These are phyloP conservation scores for Nebria ingens DNA, from an alignment of 1,140 invertebrate genomes.

Conservation along the genomic window DNA sequence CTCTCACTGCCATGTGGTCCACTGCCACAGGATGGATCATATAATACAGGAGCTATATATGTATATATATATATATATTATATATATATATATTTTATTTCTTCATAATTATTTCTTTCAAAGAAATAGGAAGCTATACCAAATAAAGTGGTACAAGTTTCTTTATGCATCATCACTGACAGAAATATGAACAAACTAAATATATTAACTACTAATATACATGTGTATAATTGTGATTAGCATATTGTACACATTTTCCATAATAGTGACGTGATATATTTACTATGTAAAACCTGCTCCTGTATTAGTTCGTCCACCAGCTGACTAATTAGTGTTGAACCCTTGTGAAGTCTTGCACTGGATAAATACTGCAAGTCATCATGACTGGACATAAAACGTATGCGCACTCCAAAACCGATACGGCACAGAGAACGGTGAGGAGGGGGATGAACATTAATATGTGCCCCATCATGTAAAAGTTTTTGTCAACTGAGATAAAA, in stretches of 20 bases:
- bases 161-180: too few relatives aligned
- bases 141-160: too few relatives aligned
- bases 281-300: too few relatives aligned
- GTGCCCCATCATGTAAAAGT: background rate
- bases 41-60: background rate
- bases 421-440: background rate
- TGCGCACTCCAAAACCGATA: background rate
- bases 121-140: too few relatives aligned
- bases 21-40: background rate
- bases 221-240: too few relatives aligned
- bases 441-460: background rate
- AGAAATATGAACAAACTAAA: too few relatives aligned
- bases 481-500: background rate
- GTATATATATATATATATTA: background rate
- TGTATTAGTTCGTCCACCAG: background rate
- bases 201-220: too few relatives aligned
- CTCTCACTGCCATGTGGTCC: background rate
- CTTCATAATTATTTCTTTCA: too few relatives aligned
- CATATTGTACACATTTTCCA: too few relatives aligned
- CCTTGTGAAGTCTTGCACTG: background rate
- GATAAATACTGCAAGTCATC: conserved; percentile 5
- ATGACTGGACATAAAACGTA: background rate
- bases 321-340: conserved; percentile 1
- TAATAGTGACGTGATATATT: too few relatives aligned
- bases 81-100: background rate